Conservation (phyloP, 2,113 vertebrate species). For the Periophthalmodon schlosseri region DNA sequence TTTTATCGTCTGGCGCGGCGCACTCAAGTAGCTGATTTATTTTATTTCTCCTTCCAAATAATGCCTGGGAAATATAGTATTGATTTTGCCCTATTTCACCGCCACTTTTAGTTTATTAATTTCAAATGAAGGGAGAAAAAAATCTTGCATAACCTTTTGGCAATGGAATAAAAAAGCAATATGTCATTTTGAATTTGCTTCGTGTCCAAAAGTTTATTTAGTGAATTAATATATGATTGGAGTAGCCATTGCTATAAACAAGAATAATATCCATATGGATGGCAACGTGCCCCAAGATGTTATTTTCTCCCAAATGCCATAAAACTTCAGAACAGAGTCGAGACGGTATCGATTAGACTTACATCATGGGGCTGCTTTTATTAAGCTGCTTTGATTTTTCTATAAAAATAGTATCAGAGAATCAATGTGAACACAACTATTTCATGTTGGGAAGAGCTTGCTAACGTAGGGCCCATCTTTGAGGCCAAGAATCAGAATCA, state of each 20-base stretch:
- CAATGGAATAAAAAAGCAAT: conserved; percentile 9
- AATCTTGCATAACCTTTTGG: conserved; percentile 22
- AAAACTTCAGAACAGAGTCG: conserved; percentile 58
- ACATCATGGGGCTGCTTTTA: conserved; percentile 53
- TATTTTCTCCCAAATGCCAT: conserved; percentile 46
- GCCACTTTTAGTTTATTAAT: conserved; percentile 45
- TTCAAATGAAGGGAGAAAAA: conserved; percentile 27
- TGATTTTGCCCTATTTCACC: conserved; percentile 58
- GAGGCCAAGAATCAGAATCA: background rate
- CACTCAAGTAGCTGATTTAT: conserved; percentile 53
- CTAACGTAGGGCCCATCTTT: background rate
- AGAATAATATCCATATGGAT: conserved; percentile 42
- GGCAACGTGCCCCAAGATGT: conserved; percentile 42
- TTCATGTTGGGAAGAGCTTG: conserved; percentile 13
- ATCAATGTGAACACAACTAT: conserved; percentile 52
- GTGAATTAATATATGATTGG: conserved; percentile 32
- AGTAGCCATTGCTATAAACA: conserved; percentile 43
- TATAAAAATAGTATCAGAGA: conserved; percentile 42
- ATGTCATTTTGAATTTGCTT: conserved; percentile 11
- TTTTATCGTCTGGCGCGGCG: conserved; percentile 57
- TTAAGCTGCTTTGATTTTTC: conserved; percentile 55
- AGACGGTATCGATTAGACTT: conserved; percentile 62
- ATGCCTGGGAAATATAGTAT: conserved; percentile 61
- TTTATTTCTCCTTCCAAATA: conserved; percentile 53
- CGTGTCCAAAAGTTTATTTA: conserved; percentile 30